phyloP scores from a whole-genome alignment of 2,113 vertebrate species.

The Pelmatolapia mariae region DNA sequence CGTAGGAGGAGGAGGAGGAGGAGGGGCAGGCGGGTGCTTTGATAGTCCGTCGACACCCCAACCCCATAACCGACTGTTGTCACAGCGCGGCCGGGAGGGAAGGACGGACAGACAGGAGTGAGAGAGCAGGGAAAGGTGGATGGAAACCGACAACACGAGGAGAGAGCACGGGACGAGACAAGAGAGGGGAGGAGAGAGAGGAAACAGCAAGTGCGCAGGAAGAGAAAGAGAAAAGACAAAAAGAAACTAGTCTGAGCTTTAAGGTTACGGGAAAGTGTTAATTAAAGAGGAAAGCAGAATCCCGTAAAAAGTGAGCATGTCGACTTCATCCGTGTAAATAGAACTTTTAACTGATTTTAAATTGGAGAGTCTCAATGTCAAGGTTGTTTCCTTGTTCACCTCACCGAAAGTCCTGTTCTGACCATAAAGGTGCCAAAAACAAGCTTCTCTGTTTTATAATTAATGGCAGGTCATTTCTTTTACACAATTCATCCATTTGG shows the following conservation, averaged over 20 bases:
- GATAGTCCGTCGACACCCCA: slow-evolving; percentile 95
- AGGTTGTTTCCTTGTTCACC: neutral
- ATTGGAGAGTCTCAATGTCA: neutral
- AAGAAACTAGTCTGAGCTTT: slow-evolving; percentile 73
- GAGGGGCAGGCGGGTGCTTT: slow-evolving; percentile 89
- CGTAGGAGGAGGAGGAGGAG: slow-evolving; percentile 83
- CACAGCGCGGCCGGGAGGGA: slow-evolving; percentile 66
- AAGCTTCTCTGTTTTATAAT: neutral
- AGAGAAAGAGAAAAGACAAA: slow-evolving; percentile 67
- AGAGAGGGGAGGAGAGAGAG: neutral
- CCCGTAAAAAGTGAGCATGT: slow-evolving; percentile 4
- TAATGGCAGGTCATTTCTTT: neutral
- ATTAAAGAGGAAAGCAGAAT: slow-evolving; percentile 65
- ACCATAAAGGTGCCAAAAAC: neutral
- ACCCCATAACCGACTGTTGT: slow-evolving; percentile 93
- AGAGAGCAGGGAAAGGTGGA: neutral
- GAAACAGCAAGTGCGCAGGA: slow-evolving; percentile 42
- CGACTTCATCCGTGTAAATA: accelerated
- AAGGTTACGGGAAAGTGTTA: slow-evolving; percentile 56
- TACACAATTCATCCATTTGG: neutral
- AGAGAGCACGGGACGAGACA: slow-evolving; percentile 12
- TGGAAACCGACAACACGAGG: slow-evolving; percentile 10
- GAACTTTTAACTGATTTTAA: neutral
- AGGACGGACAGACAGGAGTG: slow-evolving; percentile 50
- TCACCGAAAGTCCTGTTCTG: neutral